Evolutionary conservation across 2,113 vertebrate genomes (phyloP).

Genomic region (Saccopteryx leptura): DNA sequence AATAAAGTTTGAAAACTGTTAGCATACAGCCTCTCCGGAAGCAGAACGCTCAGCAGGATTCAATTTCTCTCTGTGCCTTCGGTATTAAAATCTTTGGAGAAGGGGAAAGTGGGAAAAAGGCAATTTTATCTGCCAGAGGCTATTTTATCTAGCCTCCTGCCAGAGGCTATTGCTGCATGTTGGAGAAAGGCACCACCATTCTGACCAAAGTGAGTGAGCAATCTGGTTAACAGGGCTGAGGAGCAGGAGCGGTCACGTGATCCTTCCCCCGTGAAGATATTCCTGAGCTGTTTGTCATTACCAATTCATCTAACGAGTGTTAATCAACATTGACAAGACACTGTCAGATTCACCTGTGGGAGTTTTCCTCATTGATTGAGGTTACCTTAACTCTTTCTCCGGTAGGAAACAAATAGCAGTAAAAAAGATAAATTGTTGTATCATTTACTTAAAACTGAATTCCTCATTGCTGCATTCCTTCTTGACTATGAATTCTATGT

Average conservation of each 20-base stretch:
- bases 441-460: neutral
- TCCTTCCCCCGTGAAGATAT: neutral
- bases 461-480: conserved; percentile 20
- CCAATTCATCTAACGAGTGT: neutral
- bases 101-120: neutral
- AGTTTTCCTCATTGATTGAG: neutral
- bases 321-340: neutral
- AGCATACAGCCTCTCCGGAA: neutral
- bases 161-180: neutral
- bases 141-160: neutral
- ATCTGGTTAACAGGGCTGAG: neutral
- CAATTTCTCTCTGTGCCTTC: neutral
- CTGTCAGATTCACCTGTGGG: neutral
- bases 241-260: too few relatives aligned
- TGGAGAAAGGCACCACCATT: neutral
- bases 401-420: conserved; percentile 24
- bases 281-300: neutral
- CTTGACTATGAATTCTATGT: conserved; percentile 25
- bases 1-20: neutral
- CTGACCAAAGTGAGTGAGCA: neutral
- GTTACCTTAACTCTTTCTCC: conserved; percentile 8
- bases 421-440: neutral
- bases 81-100: conserved; percentile 3
- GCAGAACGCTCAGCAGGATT: neutral
- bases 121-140: neutral